phyloP scores from a whole-genome alignment of 2,113 vertebrate species.

The Misgurnus mizolepis region DNA sequence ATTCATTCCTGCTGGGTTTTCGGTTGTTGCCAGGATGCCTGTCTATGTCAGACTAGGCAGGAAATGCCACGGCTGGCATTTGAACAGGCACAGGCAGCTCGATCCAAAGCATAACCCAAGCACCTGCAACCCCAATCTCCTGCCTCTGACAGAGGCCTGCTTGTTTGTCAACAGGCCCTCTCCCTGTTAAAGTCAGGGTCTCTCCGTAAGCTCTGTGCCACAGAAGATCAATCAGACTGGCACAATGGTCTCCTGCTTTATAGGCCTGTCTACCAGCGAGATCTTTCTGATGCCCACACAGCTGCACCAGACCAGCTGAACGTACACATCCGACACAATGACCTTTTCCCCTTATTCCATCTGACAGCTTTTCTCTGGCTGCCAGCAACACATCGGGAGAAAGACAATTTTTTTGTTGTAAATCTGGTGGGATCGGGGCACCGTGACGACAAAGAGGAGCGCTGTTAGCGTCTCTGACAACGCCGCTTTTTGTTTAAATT shows the following conservation, averaged over 20 bases:
- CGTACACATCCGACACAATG: slow-evolving; percentile 67
- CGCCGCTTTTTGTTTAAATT: slow-evolving; percentile 64
- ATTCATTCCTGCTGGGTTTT: slow-evolving; percentile 69
- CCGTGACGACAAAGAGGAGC: slow-evolving; percentile 67
- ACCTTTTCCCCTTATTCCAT: slow-evolving; percentile 47
- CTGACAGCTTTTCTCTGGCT: slow-evolving; percentile 37
- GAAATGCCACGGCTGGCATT: slow-evolving; percentile 76
- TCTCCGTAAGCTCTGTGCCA: slow-evolving; percentile 64
- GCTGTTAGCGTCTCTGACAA: slow-evolving; percentile 68
- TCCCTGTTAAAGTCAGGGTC: slow-evolving; percentile 65
- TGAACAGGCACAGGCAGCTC: slow-evolving; percentile 61
- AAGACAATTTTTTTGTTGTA: slow-evolving; percentile 60
- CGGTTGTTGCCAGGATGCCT: slow-evolving; percentile 76
- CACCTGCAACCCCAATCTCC: slow-evolving; percentile 74
- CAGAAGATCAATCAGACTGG: slow-evolving; percentile 75
- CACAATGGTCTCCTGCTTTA: slow-evolving; percentile 73
- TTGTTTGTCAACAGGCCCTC: slow-evolving; percentile 71
- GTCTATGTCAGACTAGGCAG: slow-evolving; percentile 72
- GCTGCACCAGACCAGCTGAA: slow-evolving; percentile 73
- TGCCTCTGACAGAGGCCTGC: slow-evolving; percentile 68
- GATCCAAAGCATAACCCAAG: slow-evolving; percentile 71
- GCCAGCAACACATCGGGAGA: slow-evolving; percentile 47
- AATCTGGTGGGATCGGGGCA: slow-evolving; percentile 58
- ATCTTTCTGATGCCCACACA: slow-evolving; percentile 65
- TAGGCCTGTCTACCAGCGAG: slow-evolving; percentile 67